Evolutionary conservation across 2,797 vertebrate species (phyloP).

Genomic region (Lacerta viridis): DNA sequence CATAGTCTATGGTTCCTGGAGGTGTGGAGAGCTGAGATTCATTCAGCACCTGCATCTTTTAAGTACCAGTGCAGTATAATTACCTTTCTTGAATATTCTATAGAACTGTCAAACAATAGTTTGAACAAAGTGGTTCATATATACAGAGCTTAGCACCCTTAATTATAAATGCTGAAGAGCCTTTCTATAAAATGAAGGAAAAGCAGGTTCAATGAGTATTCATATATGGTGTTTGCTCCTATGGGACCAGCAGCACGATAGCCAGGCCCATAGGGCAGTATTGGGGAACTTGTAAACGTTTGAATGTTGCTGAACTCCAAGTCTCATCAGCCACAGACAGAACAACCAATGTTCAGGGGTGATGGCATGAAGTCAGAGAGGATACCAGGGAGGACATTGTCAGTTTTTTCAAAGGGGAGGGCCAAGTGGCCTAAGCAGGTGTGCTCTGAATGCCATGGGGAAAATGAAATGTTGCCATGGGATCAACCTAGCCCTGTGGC

Average conservation of each 20-base stretch:
- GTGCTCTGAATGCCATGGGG: too few relatives aligned
- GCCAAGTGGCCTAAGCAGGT: too few relatives aligned
- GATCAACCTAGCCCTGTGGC: too few relatives aligned
- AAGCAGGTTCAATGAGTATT: neutral
- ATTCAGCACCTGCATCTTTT: conserved; percentile 80
- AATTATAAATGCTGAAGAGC: conserved; percentile 18
- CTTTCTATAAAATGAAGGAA: conserved; percentile 11
- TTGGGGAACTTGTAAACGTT: too few relatives aligned
- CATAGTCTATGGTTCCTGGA: conserved; percentile 59
- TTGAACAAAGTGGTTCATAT: conserved; percentile 81
- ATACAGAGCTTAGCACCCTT: conserved; percentile 81
- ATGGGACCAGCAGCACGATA: neutral
- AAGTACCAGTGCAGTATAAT: conserved; percentile 79
- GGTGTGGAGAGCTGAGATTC: conserved; percentile 70
- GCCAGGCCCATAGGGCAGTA: neutral
- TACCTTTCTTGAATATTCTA: conserved; percentile 84
- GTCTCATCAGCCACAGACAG: too few relatives aligned
- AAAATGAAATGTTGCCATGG: too few relatives aligned
- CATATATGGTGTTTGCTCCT: neutral
- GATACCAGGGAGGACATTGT: too few relatives aligned
- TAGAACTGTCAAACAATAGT: conserved; percentile 85
- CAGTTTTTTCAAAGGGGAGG: too few relatives aligned
- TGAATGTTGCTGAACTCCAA: too few relatives aligned
- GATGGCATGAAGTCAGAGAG: too few relatives aligned
- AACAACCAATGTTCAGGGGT: too few relatives aligned